Evolutionary conservation across 2,797 vertebrate genomes (phyloP), one percentile per base, ranked within the genome.

Genomic region (Protonibea diacanthus): DNA sequence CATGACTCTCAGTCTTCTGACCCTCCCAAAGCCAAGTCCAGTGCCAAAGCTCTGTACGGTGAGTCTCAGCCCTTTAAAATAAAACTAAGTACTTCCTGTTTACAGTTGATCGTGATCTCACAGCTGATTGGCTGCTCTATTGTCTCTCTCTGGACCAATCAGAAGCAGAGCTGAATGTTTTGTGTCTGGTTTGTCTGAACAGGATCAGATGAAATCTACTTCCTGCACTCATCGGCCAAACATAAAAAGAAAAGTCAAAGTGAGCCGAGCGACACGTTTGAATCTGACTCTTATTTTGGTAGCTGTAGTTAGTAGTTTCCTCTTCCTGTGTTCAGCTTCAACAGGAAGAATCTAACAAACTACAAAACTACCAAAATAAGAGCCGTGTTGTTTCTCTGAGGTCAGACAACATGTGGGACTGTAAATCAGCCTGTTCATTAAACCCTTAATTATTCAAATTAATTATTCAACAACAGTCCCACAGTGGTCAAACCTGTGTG

Each of bases 201-300:
- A 97, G 97, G 96, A 93, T 91, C 95, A 83, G 97, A 97, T 68
- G 97, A 96, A 88, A 92, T 95, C 42, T 98, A 97, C 92, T 99
- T 98, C 95, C 96, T 98, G 76, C 96, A 95, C 86, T 96, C 97
- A 4, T 98, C 97, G 52, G 94, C 97, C 90, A 98, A 97, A 96
- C 96, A 97, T 80, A 97, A 96, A 95, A 96, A 95, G 95, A 97
- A 95, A 96, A 96, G 96, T 97, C 96, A 95, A 87, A 86, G 87
- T 88, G 89, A 89, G 84, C 74, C 1, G 15, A 42, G 63, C 79
- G 60, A 17, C 17, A 0, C 18, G 68, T 64, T 57, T 52, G 3
- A 14, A 25, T 10, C 6, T 1, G 56, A 49, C 69, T 73, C 55
- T 71, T 45, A 53, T 77, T 70, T 33, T 29, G 20, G 33, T 38